phyloP scores from a whole-genome alignment of 2,797 vertebrate genomes.

The Sebastes goodei region DNA sequence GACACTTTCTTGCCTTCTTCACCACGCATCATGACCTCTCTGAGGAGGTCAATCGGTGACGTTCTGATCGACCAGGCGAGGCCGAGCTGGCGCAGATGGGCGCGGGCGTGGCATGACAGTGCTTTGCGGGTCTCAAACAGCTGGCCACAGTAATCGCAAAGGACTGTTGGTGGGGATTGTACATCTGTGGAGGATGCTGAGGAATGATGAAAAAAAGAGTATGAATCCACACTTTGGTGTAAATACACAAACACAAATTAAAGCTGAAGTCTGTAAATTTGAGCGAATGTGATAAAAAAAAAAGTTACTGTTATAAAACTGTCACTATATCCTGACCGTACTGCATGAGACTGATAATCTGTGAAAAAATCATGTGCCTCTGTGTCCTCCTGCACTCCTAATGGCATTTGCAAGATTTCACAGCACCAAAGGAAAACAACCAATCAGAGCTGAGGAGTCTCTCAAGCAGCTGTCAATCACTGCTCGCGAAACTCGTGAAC shows the following conservation, averaged over 20 bases:
- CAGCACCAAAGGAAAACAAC: too few relatives aligned
- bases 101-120: constrained; percentile 91
- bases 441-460: too few relatives aligned
- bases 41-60: constrained; percentile 87
- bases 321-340: too few relatives aligned
- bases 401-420: too few relatives aligned
- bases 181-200: constrained; percentile 63
- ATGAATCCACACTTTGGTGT: constrained; percentile 52
- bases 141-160: constrained; percentile 92
- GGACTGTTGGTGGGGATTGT: constrained; percentile 84
- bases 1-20: constrained; percentile 80
- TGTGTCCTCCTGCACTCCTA: too few relatives aligned
- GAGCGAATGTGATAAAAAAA: too few relatives aligned
- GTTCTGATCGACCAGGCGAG: constrained; percentile 89
- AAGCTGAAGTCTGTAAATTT: too few relatives aligned
- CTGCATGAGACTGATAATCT: too few relatives aligned
- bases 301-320: too few relatives aligned
- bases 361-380: too few relatives aligned
- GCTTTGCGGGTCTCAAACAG: constrained; percentile 94
- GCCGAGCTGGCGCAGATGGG: constrained; percentile 91
- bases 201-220: constrained; percentile 37
- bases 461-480: too few relatives aligned
- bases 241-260: neutral
- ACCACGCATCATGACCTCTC: constrained; percentile 85
- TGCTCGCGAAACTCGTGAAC: too few relatives aligned